Evolutionary conservation across 2,113 vertebrate species (phyloP).

Genomic region (Tricholaema leucomelas): DNA sequence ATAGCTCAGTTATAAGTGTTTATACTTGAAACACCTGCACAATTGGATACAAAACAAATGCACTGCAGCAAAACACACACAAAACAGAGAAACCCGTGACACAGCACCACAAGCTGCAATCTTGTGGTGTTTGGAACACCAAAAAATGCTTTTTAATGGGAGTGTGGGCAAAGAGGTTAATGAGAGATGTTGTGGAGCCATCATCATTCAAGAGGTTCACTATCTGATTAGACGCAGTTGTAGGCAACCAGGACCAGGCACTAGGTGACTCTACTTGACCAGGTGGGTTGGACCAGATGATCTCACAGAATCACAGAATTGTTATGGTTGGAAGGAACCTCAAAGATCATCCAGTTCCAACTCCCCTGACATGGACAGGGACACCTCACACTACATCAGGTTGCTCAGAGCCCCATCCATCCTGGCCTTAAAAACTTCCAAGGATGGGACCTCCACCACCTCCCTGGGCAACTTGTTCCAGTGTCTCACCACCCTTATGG

Average conservation of each 20-base stretch:
- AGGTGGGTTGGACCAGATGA: not conserved
- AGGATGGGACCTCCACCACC: no score
- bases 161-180: not conserved
- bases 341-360: no score
- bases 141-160: not conserved
- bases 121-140: not conserved
- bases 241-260: not conserved
- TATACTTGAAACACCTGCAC: slow-evolving; percentile 24
- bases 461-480: no score
- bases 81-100: slow-evolving; percentile 14
- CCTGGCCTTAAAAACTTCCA: no score
- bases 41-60: slow-evolving; percentile 46
- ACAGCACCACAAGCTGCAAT: not conserved
- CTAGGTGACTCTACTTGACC: not conserved
- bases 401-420: no score
- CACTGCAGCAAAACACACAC: not conserved
- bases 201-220: not conserved
- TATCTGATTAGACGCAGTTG: not conserved
- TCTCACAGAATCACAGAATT: not conserved
- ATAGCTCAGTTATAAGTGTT: slow-evolving; percentile 10
- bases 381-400: no score
- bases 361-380: no score
- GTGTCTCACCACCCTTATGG: no score
- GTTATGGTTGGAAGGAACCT: no score
- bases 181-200: not conserved